These are phyloP conservation scores for Cactoblastis cactorum DNA, from an alignment of 2,888 invertebrate species.

Conservation along the genomic window DNA sequence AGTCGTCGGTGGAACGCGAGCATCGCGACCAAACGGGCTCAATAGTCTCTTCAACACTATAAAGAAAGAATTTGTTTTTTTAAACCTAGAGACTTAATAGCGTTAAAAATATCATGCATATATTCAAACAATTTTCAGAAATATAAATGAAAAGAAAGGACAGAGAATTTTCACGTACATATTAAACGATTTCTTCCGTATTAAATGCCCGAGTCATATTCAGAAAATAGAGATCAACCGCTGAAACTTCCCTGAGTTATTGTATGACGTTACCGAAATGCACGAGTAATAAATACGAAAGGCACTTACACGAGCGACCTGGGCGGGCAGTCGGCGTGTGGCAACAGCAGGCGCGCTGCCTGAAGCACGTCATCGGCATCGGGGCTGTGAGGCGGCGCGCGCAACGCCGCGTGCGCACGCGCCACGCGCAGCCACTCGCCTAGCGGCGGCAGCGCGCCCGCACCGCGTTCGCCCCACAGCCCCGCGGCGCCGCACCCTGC, in stretches of 20 bases:
- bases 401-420: conserved; percentile 89
- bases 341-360: conserved; percentile 90
- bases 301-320: conserved; percentile 82
- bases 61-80: too few species aligned
- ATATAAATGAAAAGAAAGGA: too few species aligned
- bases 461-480: conserved; percentile 91
- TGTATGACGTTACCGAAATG: too few species aligned
- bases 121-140: not conserved
- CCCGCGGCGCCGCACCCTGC: conserved; percentile 59
- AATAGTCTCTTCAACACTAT: conserved; percentile 79
- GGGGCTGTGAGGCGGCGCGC: conserved; percentile 87
- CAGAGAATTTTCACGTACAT: too few species aligned
- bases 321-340: conserved; percentile 94
- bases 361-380: conserved; percentile 94
- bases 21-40: conserved; percentile 68
- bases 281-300: not conserved
- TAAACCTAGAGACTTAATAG: too few species aligned
- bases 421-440: conserved; percentile 94
- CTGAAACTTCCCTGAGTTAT: too few species aligned
- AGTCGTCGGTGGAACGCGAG: conserved; percentile 69
- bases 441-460: conserved; percentile 91
- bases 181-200: not conserved
- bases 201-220: too few species aligned
- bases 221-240: too few species aligned
- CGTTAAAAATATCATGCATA: too few species aligned